Conservation (phyloP, 1,140 invertebrate species). For the Dolichoris vasculosae region DNA sequence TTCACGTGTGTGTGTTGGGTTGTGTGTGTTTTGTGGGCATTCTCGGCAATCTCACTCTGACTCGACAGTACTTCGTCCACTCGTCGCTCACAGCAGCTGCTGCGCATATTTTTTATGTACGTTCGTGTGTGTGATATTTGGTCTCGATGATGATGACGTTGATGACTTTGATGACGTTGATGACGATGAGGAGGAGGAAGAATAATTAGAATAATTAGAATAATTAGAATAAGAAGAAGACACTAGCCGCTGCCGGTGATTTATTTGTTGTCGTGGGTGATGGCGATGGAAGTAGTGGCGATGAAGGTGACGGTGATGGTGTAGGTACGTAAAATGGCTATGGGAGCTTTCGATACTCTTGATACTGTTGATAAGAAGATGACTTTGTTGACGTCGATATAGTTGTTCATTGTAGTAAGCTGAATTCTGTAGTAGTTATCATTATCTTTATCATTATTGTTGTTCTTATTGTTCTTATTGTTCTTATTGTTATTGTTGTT, state of each 20-base stretch:
- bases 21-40: constrained; percentile 19
- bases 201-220: background rate
- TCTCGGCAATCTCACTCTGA: constrained; percentile 46
- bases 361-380: constrained; percentile 34
- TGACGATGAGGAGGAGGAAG: background rate
- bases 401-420: too few relatives aligned
- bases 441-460: constrained; percentile 46
- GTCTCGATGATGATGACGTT: constrained; percentile 30
- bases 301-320: too few relatives aligned
- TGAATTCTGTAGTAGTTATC: too few relatives aligned
- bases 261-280: background rate
- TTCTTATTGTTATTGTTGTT: constrained; percentile 26
- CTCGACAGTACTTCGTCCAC: constrained; percentile 37
- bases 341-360: constrained; percentile 56
- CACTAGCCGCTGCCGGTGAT: constrained; percentile 16
- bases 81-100: constrained; percentile 24
- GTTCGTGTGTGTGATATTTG: constrained; percentile 20
- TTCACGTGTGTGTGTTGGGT: background rate
- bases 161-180: too few relatives aligned
- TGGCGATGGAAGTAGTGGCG: too few relatives aligned
- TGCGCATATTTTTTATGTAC: background rate
- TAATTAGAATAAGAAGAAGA: background rate
- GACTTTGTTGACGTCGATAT: background rate
- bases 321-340: constrained; percentile 62
- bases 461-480: constrained; percentile 37